Evolutionary conservation across 64 coral and sea anemone genomes (phyloP).

Genomic region (Anthopleura sola): DNA sequence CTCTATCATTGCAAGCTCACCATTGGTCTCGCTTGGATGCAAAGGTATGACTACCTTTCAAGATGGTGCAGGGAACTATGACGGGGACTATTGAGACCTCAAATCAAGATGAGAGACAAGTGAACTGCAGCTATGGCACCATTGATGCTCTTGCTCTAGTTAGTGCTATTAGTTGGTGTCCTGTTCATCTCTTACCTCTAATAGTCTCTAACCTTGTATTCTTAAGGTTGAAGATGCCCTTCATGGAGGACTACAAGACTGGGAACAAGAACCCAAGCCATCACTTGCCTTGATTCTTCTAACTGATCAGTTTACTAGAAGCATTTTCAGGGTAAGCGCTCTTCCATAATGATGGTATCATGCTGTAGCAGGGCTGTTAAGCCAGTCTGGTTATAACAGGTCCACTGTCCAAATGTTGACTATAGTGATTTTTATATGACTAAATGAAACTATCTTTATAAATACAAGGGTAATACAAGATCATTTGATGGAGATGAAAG

Average conservation of each 20-base stretch:
- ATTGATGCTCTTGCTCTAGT: no score
- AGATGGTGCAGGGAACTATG: no score
- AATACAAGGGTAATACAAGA: conserved; percentile 33
- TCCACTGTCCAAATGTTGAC: no score
- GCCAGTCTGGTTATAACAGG: no score
- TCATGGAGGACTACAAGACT: conserved; percentile 69
- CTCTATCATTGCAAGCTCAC: no score
- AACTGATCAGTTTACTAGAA: conserved; percentile 84
- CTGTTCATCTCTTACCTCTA: not conserved
- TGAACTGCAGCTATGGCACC: no score
- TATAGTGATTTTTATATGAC: not conserved
- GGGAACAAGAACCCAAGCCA: conserved; percentile 78
- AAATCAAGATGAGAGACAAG: no score
- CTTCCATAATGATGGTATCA: not conserved
- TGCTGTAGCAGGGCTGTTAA: no score
- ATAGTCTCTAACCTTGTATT: not conserved
- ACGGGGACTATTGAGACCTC: no score
- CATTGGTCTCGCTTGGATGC: no score
- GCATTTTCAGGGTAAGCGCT: conserved; percentile 53
- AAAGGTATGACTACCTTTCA: no score
- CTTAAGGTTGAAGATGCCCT: conserved; percentile 62
- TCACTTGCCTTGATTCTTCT: conserved; percentile 72
- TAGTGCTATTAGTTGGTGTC: no score
- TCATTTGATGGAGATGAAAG: conserved; percentile 37
- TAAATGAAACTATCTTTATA: not conserved